These are phyloP conservation scores for Aythya fuligula DNA, from an alignment of 2,797 vertebrate species.

Conservation along the genomic window DNA sequence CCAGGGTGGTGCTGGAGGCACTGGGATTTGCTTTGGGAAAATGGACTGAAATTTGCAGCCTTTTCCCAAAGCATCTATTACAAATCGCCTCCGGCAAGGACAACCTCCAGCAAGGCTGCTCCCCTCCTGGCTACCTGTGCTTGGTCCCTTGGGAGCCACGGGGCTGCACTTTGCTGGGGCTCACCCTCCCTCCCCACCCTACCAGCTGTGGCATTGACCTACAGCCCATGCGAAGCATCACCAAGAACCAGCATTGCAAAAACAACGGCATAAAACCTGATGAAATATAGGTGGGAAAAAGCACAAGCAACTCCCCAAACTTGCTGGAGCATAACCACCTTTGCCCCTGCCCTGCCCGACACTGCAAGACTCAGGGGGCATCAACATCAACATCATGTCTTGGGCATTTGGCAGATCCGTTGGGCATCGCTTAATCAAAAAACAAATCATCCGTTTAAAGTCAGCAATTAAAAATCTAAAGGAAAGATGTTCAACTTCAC, in stretches of 20 bases:
- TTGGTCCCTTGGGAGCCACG: not conserved
- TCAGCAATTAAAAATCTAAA: not conserved
- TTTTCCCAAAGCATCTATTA: not conserved
- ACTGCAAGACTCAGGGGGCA: not conserved
- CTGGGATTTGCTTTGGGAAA: conserved; percentile 1
- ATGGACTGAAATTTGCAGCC: accelerated
- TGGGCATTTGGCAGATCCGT: accelerated
- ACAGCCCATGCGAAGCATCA: not conserved
- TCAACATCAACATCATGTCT: accelerated
- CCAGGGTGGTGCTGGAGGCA: not conserved
- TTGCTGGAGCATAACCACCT: not conserved
- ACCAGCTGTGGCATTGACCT: not conserved
- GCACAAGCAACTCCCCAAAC: not conserved
- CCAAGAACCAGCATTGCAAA: not conserved
- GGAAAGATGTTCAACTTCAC: not conserved
- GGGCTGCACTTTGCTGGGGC: not conserved
- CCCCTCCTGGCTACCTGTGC: not conserved
- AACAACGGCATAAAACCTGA: not conserved
- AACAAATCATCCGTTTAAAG: not conserved
- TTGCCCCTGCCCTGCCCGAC: not conserved
- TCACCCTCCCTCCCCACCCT: not conserved
- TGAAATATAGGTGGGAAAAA: not conserved
- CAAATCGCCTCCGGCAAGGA: not conserved
- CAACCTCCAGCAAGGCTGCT: not conserved
- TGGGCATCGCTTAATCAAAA: not conserved